Evolutionary conservation across 2,797 vertebrate genomes (phyloP).

Genomic region (Apogon hyalosoma): DNA sequence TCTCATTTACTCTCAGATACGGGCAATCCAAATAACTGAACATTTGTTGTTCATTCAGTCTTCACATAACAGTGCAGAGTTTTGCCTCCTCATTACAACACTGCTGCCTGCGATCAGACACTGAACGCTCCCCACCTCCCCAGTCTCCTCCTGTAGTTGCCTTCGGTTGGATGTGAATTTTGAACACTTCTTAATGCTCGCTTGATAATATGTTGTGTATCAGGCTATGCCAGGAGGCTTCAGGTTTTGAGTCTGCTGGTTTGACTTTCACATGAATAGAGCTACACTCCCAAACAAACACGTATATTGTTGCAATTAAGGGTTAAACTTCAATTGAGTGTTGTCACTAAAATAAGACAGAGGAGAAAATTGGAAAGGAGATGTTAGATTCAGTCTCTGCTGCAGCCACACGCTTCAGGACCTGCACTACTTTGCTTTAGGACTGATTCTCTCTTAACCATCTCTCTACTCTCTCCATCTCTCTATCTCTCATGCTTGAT

Average conservation of each 20-base stretch:
- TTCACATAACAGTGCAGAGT: too few relatives aligned
- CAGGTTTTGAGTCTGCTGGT: background rate
- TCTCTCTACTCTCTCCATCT: conserved; percentile 43
- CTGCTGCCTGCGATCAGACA: too few relatives aligned
- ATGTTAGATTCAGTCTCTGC: conserved; percentile 18
- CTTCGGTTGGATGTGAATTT: background rate
- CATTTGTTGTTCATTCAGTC: too few relatives aligned
- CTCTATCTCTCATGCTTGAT: conserved; percentile 66
- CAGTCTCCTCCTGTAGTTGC: too few relatives aligned
- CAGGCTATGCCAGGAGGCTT: background rate
- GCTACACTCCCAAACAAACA: background rate
- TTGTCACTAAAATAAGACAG: background rate
- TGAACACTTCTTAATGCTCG: background rate
- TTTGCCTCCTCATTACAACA: too few relatives aligned
- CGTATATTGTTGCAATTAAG: background rate
- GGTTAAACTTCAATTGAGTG: background rate
- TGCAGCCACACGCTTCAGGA: conserved; percentile 17
- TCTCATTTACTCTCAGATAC: too few relatives aligned
- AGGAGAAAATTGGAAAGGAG: background rate
- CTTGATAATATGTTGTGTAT: background rate
- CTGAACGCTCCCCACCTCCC: too few relatives aligned
- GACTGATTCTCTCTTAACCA: conserved; percentile 46
- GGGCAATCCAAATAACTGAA: too few relatives aligned
- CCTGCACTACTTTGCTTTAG: conserved; percentile 37
- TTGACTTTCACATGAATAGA: background rate